Evolutionary conservation across 1,140 invertebrate genomes (phyloP), one percentile per base, ranked within the genome.

Genomic region (Micrasema longulum): DNA sequence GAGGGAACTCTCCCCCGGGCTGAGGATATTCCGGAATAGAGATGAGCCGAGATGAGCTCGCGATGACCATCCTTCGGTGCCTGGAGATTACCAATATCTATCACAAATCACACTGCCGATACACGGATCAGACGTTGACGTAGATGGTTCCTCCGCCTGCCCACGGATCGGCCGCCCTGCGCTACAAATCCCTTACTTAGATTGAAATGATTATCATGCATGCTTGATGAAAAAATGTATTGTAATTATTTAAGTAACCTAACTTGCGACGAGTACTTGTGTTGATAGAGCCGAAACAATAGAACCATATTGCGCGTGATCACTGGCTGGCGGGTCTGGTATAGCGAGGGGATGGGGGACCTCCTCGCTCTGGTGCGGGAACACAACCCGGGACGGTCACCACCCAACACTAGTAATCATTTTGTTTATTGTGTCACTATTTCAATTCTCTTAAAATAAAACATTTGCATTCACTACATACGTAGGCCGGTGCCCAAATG

Each of bases 351-450:
- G 22, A 31, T 43, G 41, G 45, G 67, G 60, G 52, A 50, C 67
- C 72, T 23, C 48, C 47, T 20, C 45, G 41, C n/a, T n/a, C 16
- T 47, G 18, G 57, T 38, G 26, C 35, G 18, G 57, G 26, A n/a
- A 22, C 48, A 47, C 70, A 70, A 20, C 55, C 47, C 52, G 26
- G 26, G 26, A 31, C 7, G 26, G 26, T 31, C 26, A 31, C 35
- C 31, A 35, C 64, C 66, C 48, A 70, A 65, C 68, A 76, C 74
- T 52, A 76, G 74, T 76, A 76, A 76, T 76, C 74, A 72, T 76
- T 76, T 76, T 76, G 69, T 76, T 76, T 76, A 76, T 76, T 76
- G 74, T 76, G 71, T 76, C 74, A 73, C 74, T 72, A 48, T 47
- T 41, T 41, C 38, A 41, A 38, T 60, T 38, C 55, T 60, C 14